Conservation (phyloP, 2,888 invertebrate species). For the Synergus laeviventris region DNA sequence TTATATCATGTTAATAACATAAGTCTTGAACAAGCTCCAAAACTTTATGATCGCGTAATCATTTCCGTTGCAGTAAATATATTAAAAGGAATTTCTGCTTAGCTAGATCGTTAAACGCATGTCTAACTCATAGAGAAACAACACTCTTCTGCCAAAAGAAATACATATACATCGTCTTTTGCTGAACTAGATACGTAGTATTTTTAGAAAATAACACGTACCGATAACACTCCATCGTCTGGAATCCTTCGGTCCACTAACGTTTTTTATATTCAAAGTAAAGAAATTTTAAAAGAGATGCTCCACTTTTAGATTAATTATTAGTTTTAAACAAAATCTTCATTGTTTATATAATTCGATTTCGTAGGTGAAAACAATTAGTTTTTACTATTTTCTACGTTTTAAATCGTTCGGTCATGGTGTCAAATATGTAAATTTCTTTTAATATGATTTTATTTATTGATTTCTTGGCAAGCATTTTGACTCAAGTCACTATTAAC, state of each 20-base stretch:
- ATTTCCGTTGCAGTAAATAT: constrained; percentile 32
- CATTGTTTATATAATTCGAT: background rate
- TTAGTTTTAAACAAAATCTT: background rate
- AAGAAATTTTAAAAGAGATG: background rate
- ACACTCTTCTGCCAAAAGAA: constrained; percentile 35
- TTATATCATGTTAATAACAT: constrained; percentile 22
- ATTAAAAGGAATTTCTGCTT: constrained; percentile 28
- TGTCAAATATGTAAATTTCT: background rate
- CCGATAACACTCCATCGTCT: constrained; percentile 27
- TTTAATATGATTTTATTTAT: background rate
- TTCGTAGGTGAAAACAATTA: background rate
- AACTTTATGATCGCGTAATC: constrained; percentile 29
- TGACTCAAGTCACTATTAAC: background rate
- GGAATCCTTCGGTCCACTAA: constrained; percentile 13
- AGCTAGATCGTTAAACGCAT: constrained; percentile 30
- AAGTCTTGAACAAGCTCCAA: constrained; percentile 25
- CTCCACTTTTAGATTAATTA: background rate
- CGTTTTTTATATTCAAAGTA: background rate
- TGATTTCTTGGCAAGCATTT: background rate
- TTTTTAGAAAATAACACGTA: constrained; percentile 21
- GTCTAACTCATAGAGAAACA: constrained; percentile 35
- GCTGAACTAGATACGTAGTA: constrained; percentile 36
- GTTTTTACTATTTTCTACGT: background rate
- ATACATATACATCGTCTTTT: constrained; percentile 30
- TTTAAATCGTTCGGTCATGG: background rate